phyloP scores from a whole-genome alignment of 2,888 invertebrate genomes.

The Melieria picta region DNA sequence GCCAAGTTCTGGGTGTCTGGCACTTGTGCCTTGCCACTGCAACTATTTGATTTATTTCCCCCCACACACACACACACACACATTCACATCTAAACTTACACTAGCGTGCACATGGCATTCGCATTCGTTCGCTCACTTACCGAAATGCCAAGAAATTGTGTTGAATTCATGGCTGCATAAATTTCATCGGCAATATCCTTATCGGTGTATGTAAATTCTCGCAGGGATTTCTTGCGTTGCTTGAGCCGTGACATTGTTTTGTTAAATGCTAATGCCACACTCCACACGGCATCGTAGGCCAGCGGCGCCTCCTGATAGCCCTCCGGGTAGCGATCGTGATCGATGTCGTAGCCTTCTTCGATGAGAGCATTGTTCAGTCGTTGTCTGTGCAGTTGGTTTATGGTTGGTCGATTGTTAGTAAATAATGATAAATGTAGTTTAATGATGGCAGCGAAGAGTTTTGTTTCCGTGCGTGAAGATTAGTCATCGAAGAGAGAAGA shows the following conservation, averaged over 20 bases:
- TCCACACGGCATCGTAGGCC: conserved; percentile 99
- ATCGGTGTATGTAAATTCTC: conserved; percentile 96
- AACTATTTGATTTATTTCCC: too few species aligned
- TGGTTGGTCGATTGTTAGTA: too few species aligned
- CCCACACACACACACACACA: background rate
- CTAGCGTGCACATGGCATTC: background rate
- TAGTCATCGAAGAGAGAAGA: background rate
- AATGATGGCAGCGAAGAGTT: too few species aligned
- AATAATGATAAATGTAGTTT: too few species aligned
- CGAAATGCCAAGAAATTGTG: conserved; percentile 96
- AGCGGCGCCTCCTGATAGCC: conserved; percentile 98
- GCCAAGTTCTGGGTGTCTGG: too few species aligned
- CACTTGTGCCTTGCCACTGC: too few species aligned
- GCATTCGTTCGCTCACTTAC: conserved; percentile 72
- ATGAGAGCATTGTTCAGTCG: conserved; percentile 84
- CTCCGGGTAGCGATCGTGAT: conserved; percentile 86
- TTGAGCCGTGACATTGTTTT: conserved; percentile 92
- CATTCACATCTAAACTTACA: background rate
- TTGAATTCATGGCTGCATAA: conserved; percentile 98
- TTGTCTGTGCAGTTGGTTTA: conserved; percentile 67
- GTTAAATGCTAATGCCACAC: conserved; percentile 96
- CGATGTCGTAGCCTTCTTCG: conserved; percentile 85
- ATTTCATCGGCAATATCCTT: conserved; percentile 95
- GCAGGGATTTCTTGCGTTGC: conserved; percentile 81
- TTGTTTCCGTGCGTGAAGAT: background rate